phyloP scores from a whole-genome alignment of 2,797 vertebrate genomes.

The Benthosema pterotum region DNA sequence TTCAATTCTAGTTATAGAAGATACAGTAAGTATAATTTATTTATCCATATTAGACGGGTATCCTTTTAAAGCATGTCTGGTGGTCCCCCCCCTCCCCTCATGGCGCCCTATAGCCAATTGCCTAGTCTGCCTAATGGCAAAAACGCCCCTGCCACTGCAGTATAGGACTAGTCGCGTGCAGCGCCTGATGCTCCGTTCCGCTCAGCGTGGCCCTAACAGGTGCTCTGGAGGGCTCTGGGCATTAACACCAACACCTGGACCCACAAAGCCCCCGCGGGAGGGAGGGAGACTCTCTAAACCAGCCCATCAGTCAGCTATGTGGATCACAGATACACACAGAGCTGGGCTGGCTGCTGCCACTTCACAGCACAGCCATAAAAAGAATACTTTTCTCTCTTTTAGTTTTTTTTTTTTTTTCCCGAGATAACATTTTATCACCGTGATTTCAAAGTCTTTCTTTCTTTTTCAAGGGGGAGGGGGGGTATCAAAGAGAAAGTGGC shows the following conservation, averaged over 20 bases:
- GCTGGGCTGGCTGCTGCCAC: slow-evolving; percentile 57
- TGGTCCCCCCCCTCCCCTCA: too few species aligned
- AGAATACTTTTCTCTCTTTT: slow-evolving; percentile 22
- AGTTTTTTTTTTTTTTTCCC: slow-evolving; percentile 33
- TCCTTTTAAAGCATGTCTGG: too few species aligned
- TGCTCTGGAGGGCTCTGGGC: slow-evolving; percentile 63
- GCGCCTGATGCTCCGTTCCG: slow-evolving; percentile 20
- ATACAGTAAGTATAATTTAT: too few species aligned
- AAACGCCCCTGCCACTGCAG: too few species aligned
- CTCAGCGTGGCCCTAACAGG: slow-evolving; percentile 63
- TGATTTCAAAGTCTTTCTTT: slow-evolving; percentile 56
- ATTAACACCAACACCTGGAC: slow-evolving; percentile 75
- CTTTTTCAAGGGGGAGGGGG: slow-evolving; percentile 2
- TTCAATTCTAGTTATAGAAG: too few species aligned
- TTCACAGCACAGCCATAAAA: slow-evolving; percentile 56
- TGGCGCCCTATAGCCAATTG: too few species aligned
- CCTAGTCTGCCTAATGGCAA: too few species aligned
- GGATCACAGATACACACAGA: slow-evolving; percentile 61
- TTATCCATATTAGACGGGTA: too few species aligned
- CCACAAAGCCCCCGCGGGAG: slow-evolving; percentile 54
- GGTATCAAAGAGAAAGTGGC: slow-evolving; percentile 59
- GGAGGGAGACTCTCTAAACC: slow-evolving; percentile 67
- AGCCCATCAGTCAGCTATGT: slow-evolving; percentile 68
- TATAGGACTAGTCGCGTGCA: slow-evolving; percentile 35
- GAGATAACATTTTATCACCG: slow-evolving; percentile 70